Percentiles rank a stretch among this genome's conserved stretches.
These are phyloP conservation scores for Drosophila melanogaster DNA, from an alignment of 1,140 invertebrate species.

Conservation along the genomic window Release_6_plus_ISO1_MT NT_037436.4:15249501-15250000, in stretches of 20 bases:
- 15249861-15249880: slow-evolving; percentile 27
- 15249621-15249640: slow-evolving; percentile 27
- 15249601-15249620: neutral
- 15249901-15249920: too few species aligned
- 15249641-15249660: slow-evolving; percentile 48
- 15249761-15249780: slow-evolving; percentile 73
- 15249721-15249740: slow-evolving; percentile 76
- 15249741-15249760: slow-evolving; percentile 53
- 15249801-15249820: slow-evolving; percentile 82
- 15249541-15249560: slow-evolving; percentile 60
- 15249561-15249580: slow-evolving; percentile 20
- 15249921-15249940: too few species aligned
- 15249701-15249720: slow-evolving; percentile 72
- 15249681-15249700: slow-evolving; percentile 40
- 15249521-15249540: slow-evolving; percentile 79
- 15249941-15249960: too few species aligned
- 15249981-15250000: too few species aligned
- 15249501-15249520: slow-evolving; percentile 68
- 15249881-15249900: neutral
- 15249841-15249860: slow-evolving; percentile 56
- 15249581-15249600: slow-evolving; percentile 19
- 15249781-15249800: slow-evolving; percentile 81
- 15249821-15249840: slow-evolving; percentile 63
- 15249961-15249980: too few species aligned
- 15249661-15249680: slow-evolving; percentile 53